Evolutionary conservation across 2,113 vertebrate genomes (phyloP).

Genomic region (Peucedramus taeniatus): DNA sequence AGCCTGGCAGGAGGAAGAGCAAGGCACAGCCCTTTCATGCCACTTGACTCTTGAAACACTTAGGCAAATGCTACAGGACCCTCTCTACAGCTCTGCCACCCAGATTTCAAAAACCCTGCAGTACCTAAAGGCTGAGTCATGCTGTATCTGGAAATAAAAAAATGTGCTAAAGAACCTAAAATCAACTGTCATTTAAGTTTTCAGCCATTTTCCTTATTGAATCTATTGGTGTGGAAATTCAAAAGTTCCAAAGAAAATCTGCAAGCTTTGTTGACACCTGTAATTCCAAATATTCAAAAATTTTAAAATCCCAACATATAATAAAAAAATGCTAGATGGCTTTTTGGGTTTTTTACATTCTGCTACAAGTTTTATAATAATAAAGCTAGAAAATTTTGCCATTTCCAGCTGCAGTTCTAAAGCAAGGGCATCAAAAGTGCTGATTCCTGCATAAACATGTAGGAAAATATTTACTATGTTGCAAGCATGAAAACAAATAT

Average conservation of each 20-base stretch:
- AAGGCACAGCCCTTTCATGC: accelerated
- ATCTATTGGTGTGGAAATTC: background rate
- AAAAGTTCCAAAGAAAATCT: background rate
- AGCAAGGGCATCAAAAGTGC: background rate
- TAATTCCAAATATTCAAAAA: background rate
- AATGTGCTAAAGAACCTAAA: background rate
- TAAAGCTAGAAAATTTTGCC: background rate
- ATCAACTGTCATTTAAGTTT: background rate
- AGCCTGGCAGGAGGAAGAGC: background rate
- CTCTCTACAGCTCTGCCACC: background rate
- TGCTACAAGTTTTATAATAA: background rate
- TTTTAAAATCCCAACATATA: accelerated
- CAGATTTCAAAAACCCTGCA: background rate
- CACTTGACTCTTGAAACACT: background rate
- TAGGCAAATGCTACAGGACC: accelerated
- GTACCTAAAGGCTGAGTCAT: background rate
- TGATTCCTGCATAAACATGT: background rate
- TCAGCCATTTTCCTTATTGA: background rate
- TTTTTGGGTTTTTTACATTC: background rate
- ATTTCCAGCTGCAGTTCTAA: background rate
- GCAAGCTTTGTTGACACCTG: background rate
- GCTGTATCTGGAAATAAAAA: background rate
- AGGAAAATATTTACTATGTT: background rate
- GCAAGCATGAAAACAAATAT: background rate
- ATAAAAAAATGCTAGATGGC: background rate